These are phyloP conservation scores for Bolinopsis microptera DNA, from an alignment of 37 sponge, comb jelly and placozoan species.

Conservation along the genomic window DNA sequence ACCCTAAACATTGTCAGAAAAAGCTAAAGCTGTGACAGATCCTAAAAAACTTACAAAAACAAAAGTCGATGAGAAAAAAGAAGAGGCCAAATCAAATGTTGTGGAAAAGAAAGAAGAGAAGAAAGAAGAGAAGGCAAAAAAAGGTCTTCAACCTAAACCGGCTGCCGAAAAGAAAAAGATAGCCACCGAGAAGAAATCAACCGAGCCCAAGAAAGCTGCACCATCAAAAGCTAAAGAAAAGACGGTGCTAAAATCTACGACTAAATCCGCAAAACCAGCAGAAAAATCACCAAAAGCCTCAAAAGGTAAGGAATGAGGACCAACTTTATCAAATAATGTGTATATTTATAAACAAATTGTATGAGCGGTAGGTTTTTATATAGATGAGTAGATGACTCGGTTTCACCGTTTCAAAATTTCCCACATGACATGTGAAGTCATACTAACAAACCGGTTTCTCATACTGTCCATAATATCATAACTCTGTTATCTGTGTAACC, in stretches of 20 bases:
- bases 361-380: too few relatives aligned
- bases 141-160: neutral
- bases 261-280: neutral
- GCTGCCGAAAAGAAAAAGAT: neutral
- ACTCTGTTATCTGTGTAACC: too few relatives aligned
- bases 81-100: neutral
- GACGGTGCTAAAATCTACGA: neutral
- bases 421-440: too few relatives aligned
- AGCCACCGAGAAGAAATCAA: neutral
- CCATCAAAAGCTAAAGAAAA: neutral
- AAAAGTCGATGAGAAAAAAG: neutral
- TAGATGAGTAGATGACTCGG: too few relatives aligned
- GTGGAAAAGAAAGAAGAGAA: neutral
- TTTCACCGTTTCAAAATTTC: too few relatives aligned
- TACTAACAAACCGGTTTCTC: too few relatives aligned
- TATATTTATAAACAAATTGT: too few relatives aligned
- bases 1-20: too few relatives aligned
- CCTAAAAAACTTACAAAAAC: too few relatives aligned
- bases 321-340: too few relatives aligned
- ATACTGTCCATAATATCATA: too few relatives aligned
- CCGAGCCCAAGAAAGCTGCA: neutral
- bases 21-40: neutral
- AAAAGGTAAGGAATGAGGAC: neutral
- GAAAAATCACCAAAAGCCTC: neutral
- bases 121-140: neutral